Base-by-base conservation (phyloP, 2,113 vertebrate species). In the Phalacrocorax pelagicus region DNA sequence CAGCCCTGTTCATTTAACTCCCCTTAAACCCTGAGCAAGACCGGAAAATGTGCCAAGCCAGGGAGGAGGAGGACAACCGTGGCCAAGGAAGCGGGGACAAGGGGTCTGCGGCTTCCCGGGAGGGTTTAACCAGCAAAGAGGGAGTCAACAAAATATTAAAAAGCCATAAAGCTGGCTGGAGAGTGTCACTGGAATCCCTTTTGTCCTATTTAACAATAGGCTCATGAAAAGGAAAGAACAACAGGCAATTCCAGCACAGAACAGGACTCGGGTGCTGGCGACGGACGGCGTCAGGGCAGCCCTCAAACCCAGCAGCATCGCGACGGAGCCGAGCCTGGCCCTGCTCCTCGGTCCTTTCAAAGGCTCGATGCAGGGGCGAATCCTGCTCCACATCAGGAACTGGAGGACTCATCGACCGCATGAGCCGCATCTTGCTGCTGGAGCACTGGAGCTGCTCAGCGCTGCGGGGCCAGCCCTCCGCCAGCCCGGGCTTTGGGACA, bases 221-320 rank as follows among this genome's bases (percentile, higher is more conserved):
- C 62, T 71, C 47, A 36, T 4, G 34, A 38, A 44, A 75, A 86
- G 23, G 57, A 23, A 66, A n/a, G 30, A 47, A 20, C 8, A 32
- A 32, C 0, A 0, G 17, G 71, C 0, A 2, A 46, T 34, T 49
- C 30, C 42, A 26, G 66, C 5, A 0, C 0, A 3, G 75, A 42
- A 47, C 46, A 32, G 57, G 55, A n/a, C 34, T 40, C 7, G 2
- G 20, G 24, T 4, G 5, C 70, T 10, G 51, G 75, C 1, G 13
- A n/a, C 3, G 21, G 49, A 62, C 1, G 16, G 78, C 1, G 5
- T 3, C 46, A 3, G 24, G 30, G 40, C 49, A 63, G 69, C 59
- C 47, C 58, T 15, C 52, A 34, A 80, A 40, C 38, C 77, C 52
- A 13, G 12, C 40, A 34, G 55, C 59, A 27, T 44, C 12, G 0